Conservation (phyloP, 2,113 vertebrate genomes). For the Centropus bengalensis region DNA sequence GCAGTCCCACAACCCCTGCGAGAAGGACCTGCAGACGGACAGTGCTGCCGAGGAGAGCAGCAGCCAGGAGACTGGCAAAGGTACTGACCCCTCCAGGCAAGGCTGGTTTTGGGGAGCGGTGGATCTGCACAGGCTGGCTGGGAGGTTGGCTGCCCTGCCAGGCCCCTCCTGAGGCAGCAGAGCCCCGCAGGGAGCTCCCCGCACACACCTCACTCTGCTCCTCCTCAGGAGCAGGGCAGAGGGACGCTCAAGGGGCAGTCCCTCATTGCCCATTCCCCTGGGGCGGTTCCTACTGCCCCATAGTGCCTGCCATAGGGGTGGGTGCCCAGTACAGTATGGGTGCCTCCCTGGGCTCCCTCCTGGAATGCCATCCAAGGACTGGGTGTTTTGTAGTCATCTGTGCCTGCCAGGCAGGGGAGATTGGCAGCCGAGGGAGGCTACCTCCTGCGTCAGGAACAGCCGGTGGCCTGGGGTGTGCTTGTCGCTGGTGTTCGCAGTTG, state of each 20-base stretch:
- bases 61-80: slow-evolving; percentile 94
- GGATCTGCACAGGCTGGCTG: not conserved
- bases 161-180: not conserved
- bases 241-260: not conserved
- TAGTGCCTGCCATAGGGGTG: not conserved
- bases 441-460: not conserved
- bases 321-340: fast-evolving
- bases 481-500: not conserved
- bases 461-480: not conserved
- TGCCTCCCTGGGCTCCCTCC: not conserved
- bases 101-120: not conserved
- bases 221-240: not conserved
- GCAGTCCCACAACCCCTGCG: slow-evolving; percentile 79
- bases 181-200: not conserved
- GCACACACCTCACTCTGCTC: fast-evolving
- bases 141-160: not conserved
- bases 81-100: slow-evolving; percentile 55
- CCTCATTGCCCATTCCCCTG: not conserved
- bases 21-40: slow-evolving; percentile 85
- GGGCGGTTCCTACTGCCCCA: fast-evolving
- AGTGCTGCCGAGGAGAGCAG: slow-evolving; percentile 97
- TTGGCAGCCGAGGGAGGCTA: not conserved
- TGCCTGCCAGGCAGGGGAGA: not conserved
- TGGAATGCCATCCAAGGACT: fast-evolving
- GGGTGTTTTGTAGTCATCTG: not conserved